Conservation (phyloP, 2,888 invertebrate species). For the Gymnocheta viridis region DNA sequence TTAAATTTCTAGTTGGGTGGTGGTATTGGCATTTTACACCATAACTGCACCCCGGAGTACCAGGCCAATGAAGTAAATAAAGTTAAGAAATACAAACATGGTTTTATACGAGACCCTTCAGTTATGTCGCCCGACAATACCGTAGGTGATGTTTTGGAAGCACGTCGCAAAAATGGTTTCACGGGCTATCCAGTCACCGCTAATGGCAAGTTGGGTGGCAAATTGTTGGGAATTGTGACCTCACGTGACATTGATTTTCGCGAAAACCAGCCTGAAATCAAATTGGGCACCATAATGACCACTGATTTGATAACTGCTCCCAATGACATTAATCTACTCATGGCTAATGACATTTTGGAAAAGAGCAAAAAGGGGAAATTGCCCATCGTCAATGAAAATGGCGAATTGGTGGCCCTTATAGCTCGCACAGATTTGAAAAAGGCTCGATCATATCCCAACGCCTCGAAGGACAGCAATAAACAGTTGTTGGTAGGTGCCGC, state of each 20-base stretch:
- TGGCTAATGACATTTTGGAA: conserved; percentile 97
- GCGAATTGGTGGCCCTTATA: conserved; percentile 96
- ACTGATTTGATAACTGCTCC: conserved; percentile 94
- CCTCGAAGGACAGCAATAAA: conserved; percentile 98
- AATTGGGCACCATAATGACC: conserved; percentile 86
- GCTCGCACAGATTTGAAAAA: conserved; percentile 99
- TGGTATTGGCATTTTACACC: conserved; percentile 98
- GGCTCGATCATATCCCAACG: conserved; percentile 96
- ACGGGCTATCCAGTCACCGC: conserved; percentile 98
- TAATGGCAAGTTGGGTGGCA: conserved; percentile 95
- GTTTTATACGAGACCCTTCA: conserved; percentile 98
- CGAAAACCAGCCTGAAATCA: conserved; percentile 86
- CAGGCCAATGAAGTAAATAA: conserved; percentile 97
- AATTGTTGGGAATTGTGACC: conserved; percentile 97
- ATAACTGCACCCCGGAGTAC: conserved; percentile 96
- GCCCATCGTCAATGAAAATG: conserved; percentile 91
- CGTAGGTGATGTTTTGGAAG: conserved; percentile 92
- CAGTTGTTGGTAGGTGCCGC: conserved; percentile 97
- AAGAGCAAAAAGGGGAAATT: conserved; percentile 98
- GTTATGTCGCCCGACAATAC: conserved; percentile 95
- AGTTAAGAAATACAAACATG: conserved; percentile 99
- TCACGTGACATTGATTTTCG: conserved; percentile 98
- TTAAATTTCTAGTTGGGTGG: conserved; percentile 88
- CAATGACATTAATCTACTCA: conserved; percentile 93
- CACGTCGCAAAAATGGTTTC: conserved; percentile 95